Conservation (phyloP, 2,113 vertebrate genomes). For the Anolis carolinensis region DNA sequence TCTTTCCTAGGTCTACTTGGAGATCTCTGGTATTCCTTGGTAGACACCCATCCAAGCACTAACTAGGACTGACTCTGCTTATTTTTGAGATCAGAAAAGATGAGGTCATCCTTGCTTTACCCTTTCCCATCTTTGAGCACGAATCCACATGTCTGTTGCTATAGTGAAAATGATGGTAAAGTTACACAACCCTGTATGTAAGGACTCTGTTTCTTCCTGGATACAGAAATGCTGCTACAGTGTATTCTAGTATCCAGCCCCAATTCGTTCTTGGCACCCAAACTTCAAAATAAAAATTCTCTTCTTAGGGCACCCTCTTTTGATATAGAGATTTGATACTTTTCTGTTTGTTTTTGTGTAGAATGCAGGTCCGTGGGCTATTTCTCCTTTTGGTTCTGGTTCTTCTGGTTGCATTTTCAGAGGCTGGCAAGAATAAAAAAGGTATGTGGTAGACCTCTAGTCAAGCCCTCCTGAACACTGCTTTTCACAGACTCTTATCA, state of each 20-base stretch:
- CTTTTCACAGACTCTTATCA: not conserved
- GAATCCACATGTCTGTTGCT: not conserved
- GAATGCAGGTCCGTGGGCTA: conserved; percentile 84
- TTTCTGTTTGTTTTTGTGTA: conserved; percentile 55
- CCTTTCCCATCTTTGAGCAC: not conserved
- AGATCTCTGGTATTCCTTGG: no score
- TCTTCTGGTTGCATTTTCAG: conserved; percentile 73
- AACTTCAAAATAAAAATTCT: not conserved
- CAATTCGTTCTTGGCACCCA: not conserved
- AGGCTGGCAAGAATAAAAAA: conserved; percentile 85
- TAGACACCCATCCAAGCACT: no score
- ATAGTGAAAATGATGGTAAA: not conserved
- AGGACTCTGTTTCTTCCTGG: not conserved
- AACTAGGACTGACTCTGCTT: no score
- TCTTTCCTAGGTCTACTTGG: no score
- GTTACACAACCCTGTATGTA: not conserved
- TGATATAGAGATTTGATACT: not conserved
- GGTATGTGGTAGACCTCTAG: conserved; percentile 49
- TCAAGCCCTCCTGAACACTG: no score
- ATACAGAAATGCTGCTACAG: not conserved
- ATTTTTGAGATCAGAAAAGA: no score
- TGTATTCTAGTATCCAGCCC: not conserved
- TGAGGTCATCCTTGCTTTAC: not conserved
- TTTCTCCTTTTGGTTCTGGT: conserved; percentile 79
- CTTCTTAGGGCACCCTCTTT: not conserved